Percentiles rank a stretch among this genome's conserved stretches.
These are phyloP conservation scores for Cephus sareptanus DNA, from an alignment of 2,888 invertebrate species.

Conservation along the genomic window DNA sequence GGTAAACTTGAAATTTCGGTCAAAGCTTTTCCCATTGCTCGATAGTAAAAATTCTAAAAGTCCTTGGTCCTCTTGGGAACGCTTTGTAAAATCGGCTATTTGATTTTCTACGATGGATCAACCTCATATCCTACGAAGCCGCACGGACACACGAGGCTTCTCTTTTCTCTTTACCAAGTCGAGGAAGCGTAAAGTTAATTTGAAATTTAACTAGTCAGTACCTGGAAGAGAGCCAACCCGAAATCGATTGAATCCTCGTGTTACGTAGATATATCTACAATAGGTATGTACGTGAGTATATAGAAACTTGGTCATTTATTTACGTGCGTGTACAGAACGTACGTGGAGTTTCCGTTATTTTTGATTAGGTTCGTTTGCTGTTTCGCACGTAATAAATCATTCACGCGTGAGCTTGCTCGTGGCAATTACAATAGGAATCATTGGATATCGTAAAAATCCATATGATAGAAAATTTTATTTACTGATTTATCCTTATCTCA, in stretches of 20 bases:
- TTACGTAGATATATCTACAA: conserved; percentile 27
- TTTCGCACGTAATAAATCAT: not conserved
- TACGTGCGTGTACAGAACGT: conserved; percentile 35
- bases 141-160: not conserved
- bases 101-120: not conserved
- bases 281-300: not conserved
- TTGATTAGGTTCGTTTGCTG: not conserved
- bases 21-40: not conserved
- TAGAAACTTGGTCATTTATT: conserved; percentile 47
- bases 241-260: conserved; percentile 44
- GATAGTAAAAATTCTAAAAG: not conserved
- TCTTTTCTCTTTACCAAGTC: not conserved
- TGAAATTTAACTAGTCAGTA: conserved; percentile 43
- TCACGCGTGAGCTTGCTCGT: not conserved
- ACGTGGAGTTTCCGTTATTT: conserved; percentile 11
- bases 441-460: not conserved
- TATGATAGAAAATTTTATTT: not conserved
- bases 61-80: not conserved
- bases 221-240: conserved; percentile 41
- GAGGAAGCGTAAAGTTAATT: conserved; percentile 21
- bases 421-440: not conserved
- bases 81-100: not conserved
- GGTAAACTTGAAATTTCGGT: not conserved
- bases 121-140: not conserved
- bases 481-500: not conserved